These are phyloP conservation scores for Coracias cyanogaster DNA, from an alignment of 2,797 vertebrate species.

Conservation along the genomic window DNA sequence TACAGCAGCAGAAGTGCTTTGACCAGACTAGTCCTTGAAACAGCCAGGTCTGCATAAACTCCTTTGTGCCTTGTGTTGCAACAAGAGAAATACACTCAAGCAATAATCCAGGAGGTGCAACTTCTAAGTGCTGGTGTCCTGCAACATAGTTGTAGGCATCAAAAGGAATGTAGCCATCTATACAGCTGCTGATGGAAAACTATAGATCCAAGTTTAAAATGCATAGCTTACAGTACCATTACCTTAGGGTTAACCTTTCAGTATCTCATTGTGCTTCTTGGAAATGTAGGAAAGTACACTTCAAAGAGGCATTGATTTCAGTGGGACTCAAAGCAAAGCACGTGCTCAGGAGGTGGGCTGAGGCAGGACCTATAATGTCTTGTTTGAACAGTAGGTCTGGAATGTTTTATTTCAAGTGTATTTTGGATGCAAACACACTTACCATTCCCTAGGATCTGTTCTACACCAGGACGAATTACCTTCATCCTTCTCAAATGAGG, in stretches of 20 bases:
- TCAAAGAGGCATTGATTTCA: constrained; percentile 17
- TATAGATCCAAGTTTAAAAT: not conserved
- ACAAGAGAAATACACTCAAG: not conserved
- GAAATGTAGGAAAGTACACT: not conserved
- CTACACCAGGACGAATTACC: not conserved
- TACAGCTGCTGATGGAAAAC: not conserved
- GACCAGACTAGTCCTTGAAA: not conserved
- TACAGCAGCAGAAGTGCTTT: not conserved
- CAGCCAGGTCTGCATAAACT: not conserved
- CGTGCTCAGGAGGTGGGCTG: not conserved
- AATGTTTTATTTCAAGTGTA: not conserved
- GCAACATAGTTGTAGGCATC: not conserved
- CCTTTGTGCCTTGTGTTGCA: not conserved
- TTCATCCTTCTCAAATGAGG: not conserved
- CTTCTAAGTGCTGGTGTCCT: not conserved
- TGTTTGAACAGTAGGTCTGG: not conserved
- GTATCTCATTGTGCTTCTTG: not conserved
- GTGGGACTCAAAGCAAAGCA: not conserved
- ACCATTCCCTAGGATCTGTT: not conserved
- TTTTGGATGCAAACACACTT: not conserved
- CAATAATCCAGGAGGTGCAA: not conserved
- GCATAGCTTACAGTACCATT: not conserved
- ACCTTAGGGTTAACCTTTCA: not conserved
- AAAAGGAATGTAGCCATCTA: not conserved
- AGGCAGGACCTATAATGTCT: not conserved